Percentiles rank a stretch among this genome's conserved stretches.
phyloP scores from a whole-genome alignment of 2,113 vertebrate genomes.

The Gadus chalcogrammus region DNA sequence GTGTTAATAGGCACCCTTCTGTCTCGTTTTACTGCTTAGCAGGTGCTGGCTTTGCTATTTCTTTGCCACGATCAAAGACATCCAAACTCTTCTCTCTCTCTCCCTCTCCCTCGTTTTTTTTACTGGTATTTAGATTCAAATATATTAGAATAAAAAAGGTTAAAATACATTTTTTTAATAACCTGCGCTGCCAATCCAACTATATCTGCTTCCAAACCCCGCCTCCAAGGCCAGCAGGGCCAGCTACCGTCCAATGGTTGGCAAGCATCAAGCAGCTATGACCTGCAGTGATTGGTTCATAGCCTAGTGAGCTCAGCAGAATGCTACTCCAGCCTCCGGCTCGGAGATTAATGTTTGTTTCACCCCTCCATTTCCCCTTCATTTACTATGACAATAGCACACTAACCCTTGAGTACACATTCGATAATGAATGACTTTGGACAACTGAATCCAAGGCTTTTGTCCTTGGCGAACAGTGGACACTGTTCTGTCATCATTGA shows the following conservation, averaged over 20 bases:
- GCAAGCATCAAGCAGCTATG: constrained; percentile 60
- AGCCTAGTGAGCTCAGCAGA: constrained; percentile 63
- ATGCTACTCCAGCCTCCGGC: constrained; percentile 63
- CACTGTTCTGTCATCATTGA: too few species aligned
- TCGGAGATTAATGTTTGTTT: constrained; percentile 50
- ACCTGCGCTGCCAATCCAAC: constrained; percentile 43
- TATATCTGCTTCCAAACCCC: constrained; percentile 36
- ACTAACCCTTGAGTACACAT: constrained; percentile 78
- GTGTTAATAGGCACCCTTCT: constrained; percentile 68
- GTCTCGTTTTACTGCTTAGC: constrained; percentile 51
- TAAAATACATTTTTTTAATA: not conserved
- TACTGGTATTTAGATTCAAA: too few species aligned
- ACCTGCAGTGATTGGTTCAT: constrained; percentile 62
- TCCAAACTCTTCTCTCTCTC: not conserved
- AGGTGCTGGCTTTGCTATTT: constrained; percentile 49
- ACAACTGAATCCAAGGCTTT: constrained; percentile 82
- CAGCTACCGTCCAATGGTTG: constrained; percentile 60
- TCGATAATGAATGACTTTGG: constrained; percentile 80
- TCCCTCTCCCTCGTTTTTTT: not conserved
- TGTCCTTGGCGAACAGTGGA: constrained; percentile 1
- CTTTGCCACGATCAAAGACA: too few species aligned
- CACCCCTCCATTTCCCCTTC: constrained; percentile 22
- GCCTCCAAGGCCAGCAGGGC: constrained; percentile 50
- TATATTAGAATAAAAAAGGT: too few species aligned
- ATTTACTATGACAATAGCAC: constrained; percentile 32